Evolutionary conservation across 2,888 invertebrate species (phyloP), one percentile per base, ranked within the genome.

Genomic region (Bellardia bayeri): DNA sequence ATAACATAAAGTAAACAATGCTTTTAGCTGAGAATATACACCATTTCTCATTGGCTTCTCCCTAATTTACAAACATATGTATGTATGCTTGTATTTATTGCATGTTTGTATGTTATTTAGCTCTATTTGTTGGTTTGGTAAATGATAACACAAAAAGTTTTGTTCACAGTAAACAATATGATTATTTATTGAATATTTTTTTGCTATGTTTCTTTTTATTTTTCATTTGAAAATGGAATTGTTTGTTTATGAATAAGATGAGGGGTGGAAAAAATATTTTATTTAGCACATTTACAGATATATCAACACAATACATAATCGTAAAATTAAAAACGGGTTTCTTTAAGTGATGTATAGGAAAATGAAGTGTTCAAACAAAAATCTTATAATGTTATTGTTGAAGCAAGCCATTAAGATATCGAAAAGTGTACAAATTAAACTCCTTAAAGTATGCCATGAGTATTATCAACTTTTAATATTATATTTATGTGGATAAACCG

Each of bases 161-260:
- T 76, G 45, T 23, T 49, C 68, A 16, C 49, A 72, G 72, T 72
- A 56, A 72, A 76, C 81, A 81, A 81, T 81, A 71, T 58, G 58
- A 81, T 85, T 81, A 81, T 81, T 71, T 81, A 85, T 85, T 76
- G 64, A 75, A 75, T 75, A 33, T 51, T 13, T 68, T 30, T 49
- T 72, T 56, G 61, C n/a, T 40, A 37, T 37, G 54, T 64, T 58
- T 23, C 71, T 72, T 33, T 72, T 56, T 7, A 42, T 13, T 82
- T 49, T 56, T 9, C 16, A 69, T 76, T 76, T 61, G 75, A 13
- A 69, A 61, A 75, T 80, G 13, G 13, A 61, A 80, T 69, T 75
- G 45, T 74, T 75, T 69, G 42, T 63, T 80, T 69, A 51, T 74
- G 23, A 56, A 66, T 30, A 13, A 56, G 8, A 56, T 51, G 11